Percentiles rank a stretch among this genome's conserved stretches.
Evolutionary conservation across 1,140 invertebrate genomes (phyloP).

Genomic region (Temnothorax nylanderi): DNA sequence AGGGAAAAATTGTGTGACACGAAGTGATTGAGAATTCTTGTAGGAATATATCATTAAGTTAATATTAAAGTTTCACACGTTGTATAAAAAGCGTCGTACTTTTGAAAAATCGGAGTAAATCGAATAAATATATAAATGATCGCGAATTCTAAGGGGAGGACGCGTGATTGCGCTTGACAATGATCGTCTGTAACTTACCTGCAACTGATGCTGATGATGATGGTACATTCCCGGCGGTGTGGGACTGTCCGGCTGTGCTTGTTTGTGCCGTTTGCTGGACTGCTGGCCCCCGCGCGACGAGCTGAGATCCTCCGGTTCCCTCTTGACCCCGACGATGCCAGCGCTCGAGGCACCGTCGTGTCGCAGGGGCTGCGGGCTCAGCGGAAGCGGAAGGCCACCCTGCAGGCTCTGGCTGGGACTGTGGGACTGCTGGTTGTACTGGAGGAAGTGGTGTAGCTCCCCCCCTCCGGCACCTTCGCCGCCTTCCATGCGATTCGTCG

Average conservation of each 20-base stretch:
- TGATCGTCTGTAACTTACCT: constrained; percentile 72
- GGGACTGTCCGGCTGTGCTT: constrained; percentile 84
- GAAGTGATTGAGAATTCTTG: background rate
- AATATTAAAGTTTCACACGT: background rate
- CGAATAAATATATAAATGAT: constrained; percentile 1
- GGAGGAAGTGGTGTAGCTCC: constrained; percentile 87
- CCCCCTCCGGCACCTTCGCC: constrained; percentile 86
- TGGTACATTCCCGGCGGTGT: constrained; percentile 88
- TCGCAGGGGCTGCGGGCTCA: constrained; percentile 83
- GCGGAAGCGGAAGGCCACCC: constrained; percentile 82
- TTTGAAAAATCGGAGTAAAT: background rate
- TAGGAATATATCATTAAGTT: background rate
- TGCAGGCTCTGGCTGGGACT: constrained; percentile 83
- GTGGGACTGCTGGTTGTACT: constrained; percentile 88
- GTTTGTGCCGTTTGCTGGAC: constrained; percentile 84
- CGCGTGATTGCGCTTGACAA: background rate
- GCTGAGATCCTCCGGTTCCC: constrained; percentile 89
- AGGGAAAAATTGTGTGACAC: background rate
- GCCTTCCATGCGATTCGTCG: constrained; percentile 87
- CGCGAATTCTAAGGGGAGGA: background rate
- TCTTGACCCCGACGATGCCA: constrained; percentile 87
- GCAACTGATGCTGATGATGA: constrained; percentile 85
- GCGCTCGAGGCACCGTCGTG: constrained; percentile 80
- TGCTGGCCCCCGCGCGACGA: constrained; percentile 86
- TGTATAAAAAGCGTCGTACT: background rate